Conservation (phyloP, 2,113 vertebrate species). For the Hippolais icterina region DNA sequence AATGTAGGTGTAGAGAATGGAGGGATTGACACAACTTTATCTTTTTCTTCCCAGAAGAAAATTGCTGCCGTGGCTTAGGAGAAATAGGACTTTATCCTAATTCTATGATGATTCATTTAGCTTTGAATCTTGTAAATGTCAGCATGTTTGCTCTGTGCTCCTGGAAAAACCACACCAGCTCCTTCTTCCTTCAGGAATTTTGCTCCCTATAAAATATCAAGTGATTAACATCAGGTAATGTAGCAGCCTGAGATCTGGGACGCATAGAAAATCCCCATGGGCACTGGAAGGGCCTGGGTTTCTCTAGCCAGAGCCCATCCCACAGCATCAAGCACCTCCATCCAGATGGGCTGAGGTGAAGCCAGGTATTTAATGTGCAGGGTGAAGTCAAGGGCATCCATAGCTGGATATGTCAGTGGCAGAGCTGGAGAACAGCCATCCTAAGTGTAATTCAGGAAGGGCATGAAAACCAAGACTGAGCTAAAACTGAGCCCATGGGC, state of each 20-base stretch:
- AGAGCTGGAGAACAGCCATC: neutral
- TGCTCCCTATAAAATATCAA: neutral
- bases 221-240: neutral
- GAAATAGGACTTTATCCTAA: neutral
- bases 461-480: neutral
- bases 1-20: neutral
- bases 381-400: neutral
- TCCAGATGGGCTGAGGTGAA: neutral
- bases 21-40: neutral
- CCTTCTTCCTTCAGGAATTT: neutral
- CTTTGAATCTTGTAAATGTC: neutral
- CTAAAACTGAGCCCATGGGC: neutral
- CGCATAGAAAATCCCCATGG: neutral
- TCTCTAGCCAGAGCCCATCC: neutral
- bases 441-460: neutral
- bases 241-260: neutral
- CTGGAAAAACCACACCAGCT: neutral
- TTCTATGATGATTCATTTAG: neutral
- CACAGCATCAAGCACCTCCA: neutral
- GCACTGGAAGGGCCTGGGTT: neutral
- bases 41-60: neutral
- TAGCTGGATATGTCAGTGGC: neutral
- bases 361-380: neutral
- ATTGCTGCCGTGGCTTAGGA: neutral
- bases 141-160: neutral